phyloP scores from a whole-genome alignment of 2,797 vertebrate species.

The Pseudopleuronectes americanus region DNA sequence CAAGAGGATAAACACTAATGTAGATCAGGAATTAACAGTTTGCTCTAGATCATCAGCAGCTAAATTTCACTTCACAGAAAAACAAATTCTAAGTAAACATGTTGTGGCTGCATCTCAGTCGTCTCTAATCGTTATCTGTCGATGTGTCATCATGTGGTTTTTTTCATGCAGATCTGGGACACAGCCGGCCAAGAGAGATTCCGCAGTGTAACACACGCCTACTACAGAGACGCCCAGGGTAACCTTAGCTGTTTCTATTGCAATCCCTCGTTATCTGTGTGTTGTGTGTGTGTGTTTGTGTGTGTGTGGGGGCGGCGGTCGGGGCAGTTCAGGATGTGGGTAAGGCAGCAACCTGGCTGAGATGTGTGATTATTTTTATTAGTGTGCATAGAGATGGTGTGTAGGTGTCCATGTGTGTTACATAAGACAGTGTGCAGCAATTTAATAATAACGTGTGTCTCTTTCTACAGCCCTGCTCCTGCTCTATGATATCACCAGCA shows the following conservation, averaged over 20 bases:
- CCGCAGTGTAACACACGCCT: slow-evolving; percentile 97
- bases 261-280: slow-evolving; percentile 38
- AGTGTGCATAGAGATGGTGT: slow-evolving; percentile 10
- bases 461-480: slow-evolving; percentile 90
- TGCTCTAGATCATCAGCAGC: too few relatives aligned
- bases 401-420: slow-evolving; percentile 40
- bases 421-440: slow-evolving; percentile 18
- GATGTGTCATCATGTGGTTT: slow-evolving; percentile 59
- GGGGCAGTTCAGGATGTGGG: slow-evolving; percentile 7
- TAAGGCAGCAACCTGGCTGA: slow-evolving; percentile 22
- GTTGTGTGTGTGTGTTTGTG: slow-evolving; percentile 20
- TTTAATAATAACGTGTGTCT: slow-evolving; percentile 31
- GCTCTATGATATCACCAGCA: slow-evolving; percentile 97
- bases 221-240: slow-evolving; percentile 98
- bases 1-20: background rate
- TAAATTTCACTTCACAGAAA: too few relatives aligned
- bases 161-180: slow-evolving; percentile 93
- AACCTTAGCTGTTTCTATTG: slow-evolving; percentile 56
- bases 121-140: background rate
- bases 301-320: slow-evolving; percentile 23
- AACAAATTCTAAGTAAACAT: background rate
- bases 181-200: slow-evolving; percentile 98
- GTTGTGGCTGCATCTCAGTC: background rate
- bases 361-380: slow-evolving; percentile 13
- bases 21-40: too few relatives aligned